Base-by-base conservation (phyloP, 2,797 vertebrate genomes). In the Austrolebias charrua region DNA sequence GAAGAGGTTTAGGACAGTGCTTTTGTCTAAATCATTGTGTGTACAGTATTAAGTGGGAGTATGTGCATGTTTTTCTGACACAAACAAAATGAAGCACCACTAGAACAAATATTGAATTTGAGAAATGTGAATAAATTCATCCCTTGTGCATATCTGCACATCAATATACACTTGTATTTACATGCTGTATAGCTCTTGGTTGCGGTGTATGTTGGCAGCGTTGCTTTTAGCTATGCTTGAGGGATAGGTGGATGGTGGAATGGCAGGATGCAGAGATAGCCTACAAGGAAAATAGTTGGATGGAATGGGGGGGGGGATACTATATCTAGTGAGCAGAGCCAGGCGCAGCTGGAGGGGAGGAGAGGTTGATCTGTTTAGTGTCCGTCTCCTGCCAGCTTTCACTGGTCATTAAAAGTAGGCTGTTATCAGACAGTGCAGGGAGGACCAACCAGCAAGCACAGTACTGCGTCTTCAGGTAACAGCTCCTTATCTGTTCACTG, bases 321-420 rank as follows among this genome's bases (percentile, higher is more conserved):
- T 88, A 61, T 88, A 90, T 89, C 86, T 86, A 61, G 81, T 86
- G 83, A 89, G 85, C 73, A 77, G 89, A 88, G 76, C 86, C 88
- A 87, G 88, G 82, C 82, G 40, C 81, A 86, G 88, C 88, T 82
- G 66, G 82, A 90, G 87, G 90, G 86, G 88, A 82, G 89, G 89
- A 87, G 88, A 92, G 90, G 87, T 89, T 89, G 88, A 90, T 90
- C 89, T 90, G 86, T 91, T 92, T 91, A 90, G 88, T 86, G 88
- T 91, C 88, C 88, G 63, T 92, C 91, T 92, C 87, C 88, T 90
- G 90, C 89, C 90, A 90, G 92, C 89, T 91, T 91, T 92, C 91
- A 89, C 81, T 90, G 91, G 90, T 91, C 91, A 91, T 92, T 93
- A 92, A 93, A 93, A 90, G 91, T 87, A 83, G 84, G 79, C 85